Base-by-base conservation (phyloP, 2,113 vertebrate genomes). In the Gyps fulvus region DNA sequence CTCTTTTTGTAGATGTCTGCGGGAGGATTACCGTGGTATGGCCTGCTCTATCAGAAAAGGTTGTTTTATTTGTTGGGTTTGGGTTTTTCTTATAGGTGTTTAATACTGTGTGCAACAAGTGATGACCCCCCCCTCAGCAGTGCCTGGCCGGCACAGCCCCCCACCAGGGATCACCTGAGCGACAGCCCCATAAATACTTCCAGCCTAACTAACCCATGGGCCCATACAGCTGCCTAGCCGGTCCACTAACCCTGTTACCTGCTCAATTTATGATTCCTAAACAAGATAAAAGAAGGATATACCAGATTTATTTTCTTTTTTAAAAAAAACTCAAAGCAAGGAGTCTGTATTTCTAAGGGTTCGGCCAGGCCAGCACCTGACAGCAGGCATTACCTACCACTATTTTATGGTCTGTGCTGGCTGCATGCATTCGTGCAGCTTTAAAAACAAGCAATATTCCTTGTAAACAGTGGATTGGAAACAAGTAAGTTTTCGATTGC, bases 221-320 rank as follows among this genome's bases (percentile, higher is more conserved):
- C 97, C 58, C 71, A 43, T 38, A 62, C 42, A 92, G 91, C 93
- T 96, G 79, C 96, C 92, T 87, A 80, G 74, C 92, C 54, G 54
- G 92, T 95, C 96, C 82, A 34, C 92, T 97, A 93, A 98, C 92
- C 91, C 94, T 73, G 82, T 89, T 97, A 95, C 91, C 66, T 80
- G 74, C 74, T 95, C 73, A 91, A 97, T 98, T 98, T 98, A 98
- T 97, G 93, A 86, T 95, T 97, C 95, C 89, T 73, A 95, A 97
- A 95, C 91, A 94, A 96, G 97, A 97, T 88, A 78, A 96, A 97
- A 96, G 91, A 97, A 97, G 83, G 59, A 55, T 66, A 47, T 17
- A 67, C 74, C 93, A 57, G 77, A 96, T 97, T 98, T 97, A 77
- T 89, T 97, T 83, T 85, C n/a, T 90, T 87, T 29, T 36, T 22